Conservation (phyloP, 2,888 invertebrate species). For the Drosophila lacicola region DNA sequence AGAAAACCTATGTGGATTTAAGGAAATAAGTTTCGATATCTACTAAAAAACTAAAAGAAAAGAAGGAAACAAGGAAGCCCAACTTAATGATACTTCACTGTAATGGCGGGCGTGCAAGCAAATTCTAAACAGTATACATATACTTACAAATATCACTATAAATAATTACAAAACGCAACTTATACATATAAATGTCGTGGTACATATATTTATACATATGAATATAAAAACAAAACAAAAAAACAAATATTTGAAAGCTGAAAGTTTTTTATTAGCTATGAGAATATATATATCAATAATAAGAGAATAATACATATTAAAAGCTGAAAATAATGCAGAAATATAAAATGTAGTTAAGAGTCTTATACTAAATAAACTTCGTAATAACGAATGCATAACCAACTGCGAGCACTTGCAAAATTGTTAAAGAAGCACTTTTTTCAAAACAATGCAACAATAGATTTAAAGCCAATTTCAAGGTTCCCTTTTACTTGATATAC, state of each 20-base stretch:
- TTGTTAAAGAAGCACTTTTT: slow-evolving; percentile 62
- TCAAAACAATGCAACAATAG: slow-evolving; percentile 41
- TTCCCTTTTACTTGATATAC: slow-evolving; percentile 6
- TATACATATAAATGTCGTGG: slow-evolving; percentile 58
- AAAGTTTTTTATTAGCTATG: slow-evolving; percentile 69
- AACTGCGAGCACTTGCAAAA: slow-evolving; percentile 58
- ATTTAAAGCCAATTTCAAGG: slow-evolving; percentile 12
- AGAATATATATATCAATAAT: slow-evolving; percentile 57
- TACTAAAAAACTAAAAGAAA: slow-evolving; percentile 1
- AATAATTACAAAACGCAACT: slow-evolving; percentile 43
- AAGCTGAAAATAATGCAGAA: slow-evolving; percentile 76
- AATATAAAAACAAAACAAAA: slow-evolving; percentile 19
- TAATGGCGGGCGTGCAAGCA: slow-evolving; percentile 42
- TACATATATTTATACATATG: slow-evolving; percentile 57
- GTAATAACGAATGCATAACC: slow-evolving; percentile 53
- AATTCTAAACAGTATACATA: slow-evolving; percentile 64
- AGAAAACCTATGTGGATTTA: slow-evolving; percentile 66
- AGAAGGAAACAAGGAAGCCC: slow-evolving; percentile 45
- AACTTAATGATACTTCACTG: slow-evolving; percentile 27
- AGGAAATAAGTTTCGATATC: slow-evolving; percentile 49
- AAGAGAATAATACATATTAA: slow-evolving; percentile 68
- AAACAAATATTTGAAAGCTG: slow-evolving; percentile 26
- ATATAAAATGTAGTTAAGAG: slow-evolving; percentile 63
- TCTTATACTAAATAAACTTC: slow-evolving; percentile 47
- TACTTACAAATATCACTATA: slow-evolving; percentile 53